These are phyloP conservation scores for Scotopteryx bipunctaria DNA, from an alignment of 2,888 invertebrate species.

Conservation along the genomic window DNA sequence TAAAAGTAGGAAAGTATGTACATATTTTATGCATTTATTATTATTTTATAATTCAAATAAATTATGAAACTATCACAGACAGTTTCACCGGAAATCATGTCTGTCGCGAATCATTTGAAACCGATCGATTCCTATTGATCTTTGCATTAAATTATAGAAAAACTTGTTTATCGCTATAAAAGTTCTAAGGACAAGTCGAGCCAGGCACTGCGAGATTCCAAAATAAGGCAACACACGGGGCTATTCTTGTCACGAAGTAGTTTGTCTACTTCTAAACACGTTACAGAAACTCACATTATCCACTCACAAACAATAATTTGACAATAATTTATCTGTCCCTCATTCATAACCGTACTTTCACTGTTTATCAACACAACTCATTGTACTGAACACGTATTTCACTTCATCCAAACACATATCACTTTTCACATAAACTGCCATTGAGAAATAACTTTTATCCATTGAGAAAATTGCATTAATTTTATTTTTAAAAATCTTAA, in stretches of 20 bases:
- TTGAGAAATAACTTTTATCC: slow-evolving; percentile 46
- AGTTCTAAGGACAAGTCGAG: slow-evolving; percentile 27
- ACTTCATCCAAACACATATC: slow-evolving; percentile 33
- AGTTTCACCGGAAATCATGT: slow-evolving; percentile 29
- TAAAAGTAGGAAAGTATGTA: too few relatives aligned
- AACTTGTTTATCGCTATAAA: slow-evolving; percentile 31
- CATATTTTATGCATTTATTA: background rate
- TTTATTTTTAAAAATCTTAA: slow-evolving; percentile 25
- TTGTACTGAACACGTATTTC: slow-evolving; percentile 11
- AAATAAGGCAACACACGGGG: slow-evolving; percentile 24
- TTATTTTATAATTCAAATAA: background rate
- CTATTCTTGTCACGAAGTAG: slow-evolving; percentile 12
- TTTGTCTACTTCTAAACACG: slow-evolving; percentile 1
- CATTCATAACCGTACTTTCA: slow-evolving; percentile 75
- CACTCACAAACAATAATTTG: slow-evolving; percentile 24
- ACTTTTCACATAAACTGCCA: slow-evolving; percentile 28
- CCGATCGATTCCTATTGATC: slow-evolving; percentile 7
- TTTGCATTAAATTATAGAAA: slow-evolving; percentile 28
- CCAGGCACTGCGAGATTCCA: slow-evolving; percentile 23
- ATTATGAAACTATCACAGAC: background rate
- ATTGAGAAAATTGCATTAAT: slow-evolving; percentile 50
- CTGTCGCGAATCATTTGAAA: slow-evolving; percentile 16
- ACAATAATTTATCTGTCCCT: slow-evolving; percentile 45
- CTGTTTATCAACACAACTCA: slow-evolving; percentile 31
- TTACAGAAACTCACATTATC: slow-evolving; percentile 15